These are phyloP conservation scores for Entomobrya multifasciata DNA, from an alignment of 2,888 invertebrate species.

Conservation along the genomic window DNA sequence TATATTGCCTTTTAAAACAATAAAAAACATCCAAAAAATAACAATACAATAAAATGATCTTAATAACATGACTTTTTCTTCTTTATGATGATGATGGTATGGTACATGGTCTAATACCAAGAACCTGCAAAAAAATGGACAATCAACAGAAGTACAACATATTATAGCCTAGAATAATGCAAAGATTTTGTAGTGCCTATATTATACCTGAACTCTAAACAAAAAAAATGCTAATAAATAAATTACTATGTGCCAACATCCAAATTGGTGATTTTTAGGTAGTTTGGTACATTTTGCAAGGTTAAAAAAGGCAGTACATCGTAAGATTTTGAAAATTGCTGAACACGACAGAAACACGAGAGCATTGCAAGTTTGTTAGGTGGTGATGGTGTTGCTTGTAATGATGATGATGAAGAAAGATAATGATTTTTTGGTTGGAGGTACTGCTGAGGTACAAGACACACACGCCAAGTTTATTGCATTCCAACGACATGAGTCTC, in stretches of 20 bases:
- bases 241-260: conserved; percentile 62
- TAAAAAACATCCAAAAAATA: conserved; percentile 8
- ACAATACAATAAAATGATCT: not conserved
- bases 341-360: conserved; percentile 23
- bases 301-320: conserved; percentile 5
- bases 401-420: too few relatives aligned
- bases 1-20: too few relatives aligned
- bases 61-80: conserved; percentile 17
- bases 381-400: not conserved
- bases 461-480: conserved; percentile 28
- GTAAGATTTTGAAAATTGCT: not conserved
- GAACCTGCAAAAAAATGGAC: too few relatives aligned
- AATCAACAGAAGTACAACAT: conserved; percentile 47
- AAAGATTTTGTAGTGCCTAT: not conserved
- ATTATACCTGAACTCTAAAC: too few relatives aligned
- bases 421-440: too few relatives aligned
- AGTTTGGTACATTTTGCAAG: not conserved
- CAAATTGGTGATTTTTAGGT: conserved; percentile 49
- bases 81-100: conserved; percentile 21
- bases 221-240: conserved; percentile 54
- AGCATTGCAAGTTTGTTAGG: not conserved
- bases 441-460: not conserved
- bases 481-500: conserved; percentile 40
- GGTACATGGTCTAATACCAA: too few relatives aligned
- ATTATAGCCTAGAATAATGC: conserved; percentile 40